Base-by-base conservation (phyloP, 2,888 invertebrate species). In the Flabesymbios commensalis region DNA sequence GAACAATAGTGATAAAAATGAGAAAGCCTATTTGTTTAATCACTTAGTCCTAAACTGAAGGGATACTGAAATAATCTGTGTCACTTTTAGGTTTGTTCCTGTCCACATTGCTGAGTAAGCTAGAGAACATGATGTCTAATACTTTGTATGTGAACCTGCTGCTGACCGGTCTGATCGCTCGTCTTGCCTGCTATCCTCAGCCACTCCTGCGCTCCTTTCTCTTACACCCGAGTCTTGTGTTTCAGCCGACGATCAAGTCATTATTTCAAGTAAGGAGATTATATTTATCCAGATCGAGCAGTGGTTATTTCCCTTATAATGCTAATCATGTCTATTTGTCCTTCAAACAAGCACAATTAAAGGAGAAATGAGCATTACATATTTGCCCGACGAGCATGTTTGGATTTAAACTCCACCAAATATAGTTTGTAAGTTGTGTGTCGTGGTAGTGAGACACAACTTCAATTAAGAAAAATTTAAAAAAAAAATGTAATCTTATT, bases 241-340 rank as follows among this genome's bases (percentile, higher is more conserved):
- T 94, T 77, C 93, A 94, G 80, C 94, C 94, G 1, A 91, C 91
- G 77, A 91, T 95, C 78, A 91, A 92, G 78, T 94, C 93, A 2
- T 86, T 96, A 67, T 90, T 91, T 82, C 94, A 94, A 88, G 94
- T 93, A 29, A 32, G 36, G 19, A 14, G 19, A 7, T 14, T 45
- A 10, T 17, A 22, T 17, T 19, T 19, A 22, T 45, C 10, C 22
- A 10, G 10, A 10, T 45, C 19, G 14, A 19, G 14, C 45, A 19
- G 39, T 39, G 10, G 10, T 17, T 39, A 39, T 39, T 39, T 39
- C 14, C 17, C 39, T 39, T 39, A 17, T 14, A 39, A 39, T 39
- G 39, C 17, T 14, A 17, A 14, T 39, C 17, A 14, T 39, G 17
- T 14, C 10, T 39, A 17, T 39, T 17, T 39, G 10, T 39, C n/a